Conservation (phyloP, 2,113 vertebrate species). For the Petrocephalus microphthalmus region DNA sequence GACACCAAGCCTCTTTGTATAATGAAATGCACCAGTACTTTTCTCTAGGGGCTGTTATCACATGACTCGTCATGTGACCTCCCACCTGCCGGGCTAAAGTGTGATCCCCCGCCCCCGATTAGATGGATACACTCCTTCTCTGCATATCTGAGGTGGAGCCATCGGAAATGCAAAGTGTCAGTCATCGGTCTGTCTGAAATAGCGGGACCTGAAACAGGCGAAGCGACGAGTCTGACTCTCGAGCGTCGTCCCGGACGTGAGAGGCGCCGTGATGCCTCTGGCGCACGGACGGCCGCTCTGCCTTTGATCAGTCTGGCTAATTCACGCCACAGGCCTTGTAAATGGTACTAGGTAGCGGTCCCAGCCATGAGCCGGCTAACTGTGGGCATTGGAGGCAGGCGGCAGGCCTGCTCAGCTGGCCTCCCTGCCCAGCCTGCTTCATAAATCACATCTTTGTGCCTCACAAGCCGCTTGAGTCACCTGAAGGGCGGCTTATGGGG, state of each 20-base stretch:
- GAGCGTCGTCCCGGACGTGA: background rate
- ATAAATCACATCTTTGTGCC: background rate
- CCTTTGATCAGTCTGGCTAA: conserved; percentile 8
- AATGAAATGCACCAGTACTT: background rate
- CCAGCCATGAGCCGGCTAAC: background rate
- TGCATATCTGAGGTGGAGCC: background rate
- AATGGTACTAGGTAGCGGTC: background rate
- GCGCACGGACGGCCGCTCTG: background rate
- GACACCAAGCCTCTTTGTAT: background rate
- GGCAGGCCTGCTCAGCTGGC: background rate
- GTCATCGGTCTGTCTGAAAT: background rate
- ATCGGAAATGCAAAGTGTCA: background rate
- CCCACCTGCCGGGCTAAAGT: background rate
- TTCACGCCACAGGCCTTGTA: background rate
- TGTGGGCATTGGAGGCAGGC: background rate
- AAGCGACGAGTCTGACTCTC: background rate
- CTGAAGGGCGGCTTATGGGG: background rate
- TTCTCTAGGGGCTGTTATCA: background rate
- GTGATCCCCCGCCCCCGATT: background rate
- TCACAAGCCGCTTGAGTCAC: background rate
- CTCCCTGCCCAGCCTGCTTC: background rate
- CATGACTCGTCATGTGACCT: background rate
- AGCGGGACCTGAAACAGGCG: background rate
- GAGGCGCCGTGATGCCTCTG: no score
- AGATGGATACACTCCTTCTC: background rate